Evolutionary conservation across 2,113 vertebrate genomes (phyloP).

Genomic region (Istiophorus platypterus): DNA sequence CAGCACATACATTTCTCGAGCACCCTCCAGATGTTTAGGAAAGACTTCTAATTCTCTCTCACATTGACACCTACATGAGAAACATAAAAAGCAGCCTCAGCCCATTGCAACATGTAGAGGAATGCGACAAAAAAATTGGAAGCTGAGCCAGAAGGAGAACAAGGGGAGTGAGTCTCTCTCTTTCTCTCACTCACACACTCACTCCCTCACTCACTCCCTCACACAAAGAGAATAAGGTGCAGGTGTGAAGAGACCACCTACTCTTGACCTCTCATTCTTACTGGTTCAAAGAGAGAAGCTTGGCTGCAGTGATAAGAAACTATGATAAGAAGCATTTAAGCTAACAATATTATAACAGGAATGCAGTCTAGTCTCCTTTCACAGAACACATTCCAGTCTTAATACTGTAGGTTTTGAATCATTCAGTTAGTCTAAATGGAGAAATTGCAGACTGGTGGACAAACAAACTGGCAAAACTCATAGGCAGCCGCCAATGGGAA

Average conservation of each 20-base stretch:
- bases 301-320: constrained; percentile 43
- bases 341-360: constrained; percentile 57
- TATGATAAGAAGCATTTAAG: constrained; percentile 48
- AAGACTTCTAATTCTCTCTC: constrained; percentile 18
- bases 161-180: constrained; percentile 64
- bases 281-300: constrained; percentile 38
- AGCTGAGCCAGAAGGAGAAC: constrained; percentile 54
- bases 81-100: constrained; percentile 29
- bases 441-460: not conserved
- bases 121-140: constrained; percentile 81
- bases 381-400: constrained; percentile 15
- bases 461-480: not conserved
- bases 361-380: constrained; percentile 32
- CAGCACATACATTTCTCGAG: constrained; percentile 31
- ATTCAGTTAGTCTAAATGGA: not conserved
- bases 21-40: constrained; percentile 12
- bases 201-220: constrained; percentile 4
- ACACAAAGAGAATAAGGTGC: constrained; percentile 38
- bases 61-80: constrained; percentile 11
- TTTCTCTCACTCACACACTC: constrained; percentile 29
- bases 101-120: constrained; percentile 64
- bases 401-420: not conserved
- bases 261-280: constrained; percentile 64
- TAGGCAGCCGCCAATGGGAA: not conserved
- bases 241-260: constrained; percentile 72